These are phyloP conservation scores for Druceiella hillmani DNA, from an alignment of 2,888 invertebrate species.

Conservation along the genomic window DNA sequence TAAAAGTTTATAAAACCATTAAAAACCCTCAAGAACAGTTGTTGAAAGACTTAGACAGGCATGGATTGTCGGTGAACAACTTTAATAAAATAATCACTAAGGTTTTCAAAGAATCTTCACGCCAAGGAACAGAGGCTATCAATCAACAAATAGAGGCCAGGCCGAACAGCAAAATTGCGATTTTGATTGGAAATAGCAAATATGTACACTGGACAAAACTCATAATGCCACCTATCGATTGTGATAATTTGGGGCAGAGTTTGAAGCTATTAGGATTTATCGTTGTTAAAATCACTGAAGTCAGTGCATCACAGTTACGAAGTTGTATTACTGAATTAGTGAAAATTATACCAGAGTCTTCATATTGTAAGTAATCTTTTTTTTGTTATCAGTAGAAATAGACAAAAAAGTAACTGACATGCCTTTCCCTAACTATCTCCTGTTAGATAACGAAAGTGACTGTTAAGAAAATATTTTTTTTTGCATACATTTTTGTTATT, in stretches of 20 bases:
- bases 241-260: constrained; percentile 34
- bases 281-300: constrained; percentile 35
- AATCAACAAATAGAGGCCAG: constrained; percentile 34
- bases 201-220: constrained; percentile 38
- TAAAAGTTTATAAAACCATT: constrained; percentile 8
- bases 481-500: too few relatives aligned
- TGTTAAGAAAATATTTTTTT: too few relatives aligned
- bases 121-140: not conserved
- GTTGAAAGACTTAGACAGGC: constrained; percentile 34
- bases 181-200: constrained; percentile 42
- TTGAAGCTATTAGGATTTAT: constrained; percentile 39
- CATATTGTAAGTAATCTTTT: constrained; percentile 48
- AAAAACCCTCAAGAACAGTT: constrained; percentile 37
- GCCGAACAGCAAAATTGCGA: constrained; percentile 40
- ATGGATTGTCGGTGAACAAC: constrained; percentile 31
- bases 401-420: too few relatives aligned
- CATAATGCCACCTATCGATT: constrained; percentile 41
- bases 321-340: constrained; percentile 31
- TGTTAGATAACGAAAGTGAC: too few relatives aligned
- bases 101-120: not conserved
- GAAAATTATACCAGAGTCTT: constrained; percentile 34
- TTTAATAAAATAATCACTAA: constrained; percentile 30
- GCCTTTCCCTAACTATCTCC: too few relatives aligned
- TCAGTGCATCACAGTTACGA: constrained; percentile 31
- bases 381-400: too few relatives aligned